A percentile compares a stretch with the other conserved stretches of the same genome.
Conservation (phyloP, 2,797 vertebrate genomes). For the Picus viridis region DNA sequence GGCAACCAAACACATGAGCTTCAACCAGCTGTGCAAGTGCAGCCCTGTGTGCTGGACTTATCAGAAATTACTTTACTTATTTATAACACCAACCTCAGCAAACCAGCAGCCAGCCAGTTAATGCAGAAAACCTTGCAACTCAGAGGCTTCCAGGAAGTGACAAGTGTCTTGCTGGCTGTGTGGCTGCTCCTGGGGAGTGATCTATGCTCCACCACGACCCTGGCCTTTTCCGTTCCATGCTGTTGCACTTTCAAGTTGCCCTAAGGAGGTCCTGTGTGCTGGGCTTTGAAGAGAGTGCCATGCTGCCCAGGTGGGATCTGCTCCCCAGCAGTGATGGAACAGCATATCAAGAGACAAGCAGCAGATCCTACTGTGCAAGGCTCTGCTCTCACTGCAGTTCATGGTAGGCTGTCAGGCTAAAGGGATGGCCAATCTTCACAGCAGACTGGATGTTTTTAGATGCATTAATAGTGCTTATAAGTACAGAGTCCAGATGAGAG, state of each 20-base stretch:
- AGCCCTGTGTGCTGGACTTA: background rate
- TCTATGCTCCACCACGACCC: constrained; percentile 52
- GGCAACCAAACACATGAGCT: background rate
- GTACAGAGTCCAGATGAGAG: background rate
- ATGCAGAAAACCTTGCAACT: background rate
- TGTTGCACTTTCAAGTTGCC: constrained; percentile 36
- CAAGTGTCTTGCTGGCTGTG: background rate
- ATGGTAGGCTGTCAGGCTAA: background rate
- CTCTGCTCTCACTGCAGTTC: background rate
- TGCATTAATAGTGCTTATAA: background rate
- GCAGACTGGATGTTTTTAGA: background rate
- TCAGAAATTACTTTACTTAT: background rate
- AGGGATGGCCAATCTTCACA: background rate
- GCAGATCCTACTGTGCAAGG: constrained; percentile 10
- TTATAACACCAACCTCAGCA: background rate
- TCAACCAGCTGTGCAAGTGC: background rate
- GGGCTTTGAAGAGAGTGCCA: constrained; percentile 32
- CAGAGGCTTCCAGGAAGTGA: constrained; percentile 12
- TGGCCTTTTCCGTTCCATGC: background rate
- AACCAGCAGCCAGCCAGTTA: constrained; percentile 46
- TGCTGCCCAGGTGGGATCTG: constrained; percentile 51
- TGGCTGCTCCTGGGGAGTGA: constrained; percentile 52
- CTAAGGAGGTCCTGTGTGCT: constrained; percentile 13
- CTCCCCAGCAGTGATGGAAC: background rate
- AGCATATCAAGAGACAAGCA: background rate